Conservation (phyloP, 1,140 invertebrate genomes). For the Ceratitis capitata region DNA sequence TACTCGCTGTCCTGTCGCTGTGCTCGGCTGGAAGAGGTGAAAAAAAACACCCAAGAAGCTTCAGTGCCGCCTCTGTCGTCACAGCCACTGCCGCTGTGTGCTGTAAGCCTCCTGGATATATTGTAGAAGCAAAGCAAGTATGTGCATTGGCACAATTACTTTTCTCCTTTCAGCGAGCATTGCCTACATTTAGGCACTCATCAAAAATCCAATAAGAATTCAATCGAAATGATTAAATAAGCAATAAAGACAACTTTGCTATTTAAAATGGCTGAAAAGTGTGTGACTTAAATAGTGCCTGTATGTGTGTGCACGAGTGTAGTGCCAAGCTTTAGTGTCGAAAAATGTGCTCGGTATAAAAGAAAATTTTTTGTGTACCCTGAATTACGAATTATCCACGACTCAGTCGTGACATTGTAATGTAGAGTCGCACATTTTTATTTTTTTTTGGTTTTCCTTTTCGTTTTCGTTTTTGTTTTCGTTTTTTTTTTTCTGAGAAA, state of each 20-base stretch:
- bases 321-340: neutral
- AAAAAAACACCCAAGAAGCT: no score
- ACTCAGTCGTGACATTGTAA: no score
- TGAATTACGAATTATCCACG: no score
- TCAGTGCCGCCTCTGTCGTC: slow-evolving; percentile 1
- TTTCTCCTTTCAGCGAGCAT: no score
- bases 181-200: slow-evolving; percentile 22
- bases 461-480: no score
- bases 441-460: no score
- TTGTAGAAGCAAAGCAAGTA: neutral
- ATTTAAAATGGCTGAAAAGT: neutral
- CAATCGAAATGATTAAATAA: neutral
- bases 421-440: no score
- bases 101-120: neutral
- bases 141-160: neutral
- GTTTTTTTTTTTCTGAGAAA: no score
- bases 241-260: neutral
- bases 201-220: slow-evolving; percentile 19
- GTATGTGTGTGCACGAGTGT: neutral
- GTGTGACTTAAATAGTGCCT: neutral
- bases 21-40: neutral
- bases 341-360: slow-evolving; percentile 1
- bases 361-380: slow-evolving; percentile 28
- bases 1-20: slow-evolving; percentile 25
- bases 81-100: neutral